Base-by-base conservation (phyloP, 1,140 invertebrate species). In the Glossosoma conforme region DNA sequence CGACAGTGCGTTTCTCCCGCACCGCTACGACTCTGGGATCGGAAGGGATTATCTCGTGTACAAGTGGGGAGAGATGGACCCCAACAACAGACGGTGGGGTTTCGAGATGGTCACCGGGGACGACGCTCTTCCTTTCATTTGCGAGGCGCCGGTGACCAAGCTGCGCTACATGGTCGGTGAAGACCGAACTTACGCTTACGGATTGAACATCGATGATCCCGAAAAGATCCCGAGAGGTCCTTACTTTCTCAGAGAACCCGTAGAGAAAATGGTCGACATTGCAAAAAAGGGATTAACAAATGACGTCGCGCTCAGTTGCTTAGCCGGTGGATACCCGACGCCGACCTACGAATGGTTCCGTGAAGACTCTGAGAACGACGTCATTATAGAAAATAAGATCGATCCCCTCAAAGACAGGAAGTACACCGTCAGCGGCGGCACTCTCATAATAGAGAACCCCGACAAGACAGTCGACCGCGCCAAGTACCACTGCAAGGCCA, bases 261-360 rank as follows among this genome's bases (percentile, higher is more conserved):
- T 78, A 17, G 79, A 86, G 62, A 85, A 80, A 17, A 87, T 90
- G 30, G 95, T 89, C 73, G 91, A 95, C 74, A 74, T 85, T 5
- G 81, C 84, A n/a, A 84, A 83, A 64, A 75, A 77, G 52, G 78
- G 73, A 37, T 61, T 83, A 38, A 80, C 78, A 30, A 85, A 91
- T 62, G 81, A 90, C 72, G 79, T 91, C 2, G 77, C 83, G 1
- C 65, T 93, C 2, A 85, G 82, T 59, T 97, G 93, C 70, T 71
- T 91, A 44, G 93, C 93, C 52, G 85, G 83, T 38, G 93, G 91
- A 1, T 96, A 87, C 71, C 94, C 95, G 2, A 80, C 87, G 10
- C 91, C 93, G 0, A 85, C 82, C 4, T 98, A 97, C 66, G 80
- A 86, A 63, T 97, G 93, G 93, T 97, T 82, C 62, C 84, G 86